A percentile compares a stretch with the other conserved stretches of the same genome.
phyloP scores from a whole-genome alignment of 2,113 vertebrate genomes.

The Colossoma macropomum region DNA sequence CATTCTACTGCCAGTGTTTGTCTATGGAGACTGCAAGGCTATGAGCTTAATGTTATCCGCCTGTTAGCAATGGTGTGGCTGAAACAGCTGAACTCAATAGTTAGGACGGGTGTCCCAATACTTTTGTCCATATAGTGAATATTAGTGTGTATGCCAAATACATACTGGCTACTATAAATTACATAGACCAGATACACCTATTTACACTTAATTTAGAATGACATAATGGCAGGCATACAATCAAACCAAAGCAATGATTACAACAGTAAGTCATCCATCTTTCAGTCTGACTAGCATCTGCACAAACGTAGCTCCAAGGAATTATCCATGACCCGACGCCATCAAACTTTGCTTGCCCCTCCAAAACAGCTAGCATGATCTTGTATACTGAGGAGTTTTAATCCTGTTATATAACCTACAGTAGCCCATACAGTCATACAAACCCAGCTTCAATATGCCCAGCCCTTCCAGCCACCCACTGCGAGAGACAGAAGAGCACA shows the following conservation, averaged over 20 bases:
- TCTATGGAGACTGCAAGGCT: too few relatives aligned
- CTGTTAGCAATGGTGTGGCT: too few relatives aligned
- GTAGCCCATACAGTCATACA: conserved; percentile 32
- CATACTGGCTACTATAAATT: background rate
- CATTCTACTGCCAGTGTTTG: too few relatives aligned
- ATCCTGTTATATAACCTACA: conserved; percentile 50
- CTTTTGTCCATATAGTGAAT: too few relatives aligned
- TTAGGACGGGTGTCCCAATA: too few relatives aligned
- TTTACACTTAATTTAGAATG: too few relatives aligned
- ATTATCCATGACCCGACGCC: background rate
- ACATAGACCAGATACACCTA: background rate
- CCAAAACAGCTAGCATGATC: conserved; percentile 34
- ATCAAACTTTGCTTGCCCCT: conserved; percentile 14
- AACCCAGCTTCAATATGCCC: conserved; percentile 32
- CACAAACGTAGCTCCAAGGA: background rate
- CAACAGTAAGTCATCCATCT: background rate
- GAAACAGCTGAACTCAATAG: too few relatives aligned
- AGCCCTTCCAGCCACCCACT: conserved; percentile 35
- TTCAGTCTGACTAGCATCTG: background rate
- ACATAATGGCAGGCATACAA: background rate
- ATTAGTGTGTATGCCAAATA: too few relatives aligned
- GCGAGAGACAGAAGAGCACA: conserved; percentile 40
- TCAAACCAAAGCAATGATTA: background rate
- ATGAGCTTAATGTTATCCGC: too few relatives aligned
- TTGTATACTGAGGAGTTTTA: conserved; percentile 40